These are phyloP conservation scores for Hirtodrosophila duncani DNA, from an alignment of 2,888 invertebrate species.

Conservation along the genomic window DNA sequence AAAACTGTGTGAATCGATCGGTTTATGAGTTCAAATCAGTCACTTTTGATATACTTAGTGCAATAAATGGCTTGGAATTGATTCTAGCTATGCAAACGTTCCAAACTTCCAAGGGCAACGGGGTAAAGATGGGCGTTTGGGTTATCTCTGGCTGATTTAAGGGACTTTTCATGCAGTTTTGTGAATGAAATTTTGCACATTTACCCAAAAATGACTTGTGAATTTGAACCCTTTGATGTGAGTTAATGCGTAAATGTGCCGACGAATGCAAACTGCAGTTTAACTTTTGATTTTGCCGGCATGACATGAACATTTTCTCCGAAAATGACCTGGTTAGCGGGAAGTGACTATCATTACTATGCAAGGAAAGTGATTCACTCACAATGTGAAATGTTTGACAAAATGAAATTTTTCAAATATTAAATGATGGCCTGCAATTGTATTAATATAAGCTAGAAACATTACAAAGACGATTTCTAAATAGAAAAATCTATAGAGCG, in stretches of 20 bases:
- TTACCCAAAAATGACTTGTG: slow-evolving; percentile 56
- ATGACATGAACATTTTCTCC: slow-evolving; percentile 37
- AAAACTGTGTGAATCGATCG: slow-evolving; percentile 30
- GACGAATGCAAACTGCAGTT: slow-evolving; percentile 34
- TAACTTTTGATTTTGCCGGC: slow-evolving; percentile 52
- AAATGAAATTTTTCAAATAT: no score
- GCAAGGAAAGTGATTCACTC: slow-evolving; percentile 33
- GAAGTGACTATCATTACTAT: slow-evolving; percentile 52
- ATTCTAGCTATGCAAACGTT: background rate
- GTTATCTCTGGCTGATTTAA: slow-evolving; percentile 22
- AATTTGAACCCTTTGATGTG: slow-evolving; percentile 56
- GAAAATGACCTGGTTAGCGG: slow-evolving; percentile 42
- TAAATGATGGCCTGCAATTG: no score
- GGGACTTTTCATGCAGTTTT: slow-evolving; percentile 26
- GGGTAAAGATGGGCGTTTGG: slow-evolving; percentile 8
- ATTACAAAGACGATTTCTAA: no score
- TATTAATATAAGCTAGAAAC: background rate
- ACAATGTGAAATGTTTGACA: background rate
- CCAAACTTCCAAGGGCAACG: no score
- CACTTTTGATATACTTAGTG: slow-evolving; percentile 11
- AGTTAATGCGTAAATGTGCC: slow-evolving; percentile 30
- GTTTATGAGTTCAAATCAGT: background rate
- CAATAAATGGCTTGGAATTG: slow-evolving; percentile 25
- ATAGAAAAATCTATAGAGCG: no score
- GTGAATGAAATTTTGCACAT: slow-evolving; percentile 47